Conservation (phyloP, 2,113 vertebrate genomes). For the Cyanoliseus patagonus region DNA sequence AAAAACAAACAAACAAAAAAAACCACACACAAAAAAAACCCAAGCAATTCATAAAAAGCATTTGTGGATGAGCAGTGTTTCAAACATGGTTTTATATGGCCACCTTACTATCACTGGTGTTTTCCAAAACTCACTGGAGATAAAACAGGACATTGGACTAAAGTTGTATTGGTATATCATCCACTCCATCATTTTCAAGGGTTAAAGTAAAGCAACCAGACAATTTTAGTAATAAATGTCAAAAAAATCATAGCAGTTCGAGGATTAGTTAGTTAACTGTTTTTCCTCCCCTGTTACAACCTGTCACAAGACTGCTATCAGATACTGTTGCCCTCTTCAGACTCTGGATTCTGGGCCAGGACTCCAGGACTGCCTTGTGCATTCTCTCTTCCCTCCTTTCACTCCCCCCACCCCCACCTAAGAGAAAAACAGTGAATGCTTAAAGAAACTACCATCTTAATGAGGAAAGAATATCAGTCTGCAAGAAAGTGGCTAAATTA, state of each 20-base stretch:
- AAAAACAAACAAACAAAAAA: background rate
- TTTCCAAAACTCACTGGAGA: background rate
- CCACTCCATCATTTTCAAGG: background rate
- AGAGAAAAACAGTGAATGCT: background rate
- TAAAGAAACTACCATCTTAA: background rate
- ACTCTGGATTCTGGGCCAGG: background rate
- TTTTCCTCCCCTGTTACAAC: background rate
- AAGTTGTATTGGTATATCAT: background rate
- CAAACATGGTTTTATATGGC: background rate
- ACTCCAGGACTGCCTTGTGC: background rate
- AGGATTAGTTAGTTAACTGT: background rate
- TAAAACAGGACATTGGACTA: background rate
- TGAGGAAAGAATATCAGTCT: background rate
- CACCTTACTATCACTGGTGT: background rate
- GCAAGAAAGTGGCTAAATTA: background rate
- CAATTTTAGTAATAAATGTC: background rate
- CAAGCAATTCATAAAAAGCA: background rate
- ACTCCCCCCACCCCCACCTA: background rate
- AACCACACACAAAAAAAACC: background rate
- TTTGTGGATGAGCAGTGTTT: background rate
- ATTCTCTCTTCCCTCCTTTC: background rate
- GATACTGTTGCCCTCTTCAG: background rate
- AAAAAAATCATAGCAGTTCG: background rate
- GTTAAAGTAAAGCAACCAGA: background rate
- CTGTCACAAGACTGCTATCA: background rate